These are phyloP conservation scores for Ophraella communa DNA, from an alignment of 2,888 invertebrate species.

Conservation along the genomic window DNA sequence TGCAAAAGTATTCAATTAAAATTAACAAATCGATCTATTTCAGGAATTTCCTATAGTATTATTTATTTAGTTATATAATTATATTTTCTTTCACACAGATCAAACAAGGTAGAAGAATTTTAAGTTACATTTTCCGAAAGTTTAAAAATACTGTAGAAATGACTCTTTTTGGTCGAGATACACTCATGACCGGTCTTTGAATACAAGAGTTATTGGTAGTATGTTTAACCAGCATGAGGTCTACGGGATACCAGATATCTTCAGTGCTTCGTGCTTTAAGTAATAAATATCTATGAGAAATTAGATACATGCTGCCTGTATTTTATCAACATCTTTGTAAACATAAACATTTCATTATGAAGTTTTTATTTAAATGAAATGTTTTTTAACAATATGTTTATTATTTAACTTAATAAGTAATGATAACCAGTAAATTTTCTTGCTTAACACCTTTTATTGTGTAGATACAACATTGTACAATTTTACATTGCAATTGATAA, in stretches of 20 bases:
- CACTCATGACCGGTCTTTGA: not conserved
- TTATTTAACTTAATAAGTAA: too few relatives aligned
- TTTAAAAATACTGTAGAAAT: not conserved
- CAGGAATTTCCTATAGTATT: too few relatives aligned
- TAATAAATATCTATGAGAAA: constrained; percentile 6
- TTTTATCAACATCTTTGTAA: constrained; percentile 6
- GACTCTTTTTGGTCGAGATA: not conserved
- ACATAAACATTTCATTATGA: not conserved
- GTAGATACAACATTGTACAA: too few relatives aligned
- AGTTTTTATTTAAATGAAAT: not conserved
- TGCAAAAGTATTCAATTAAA: too few relatives aligned
- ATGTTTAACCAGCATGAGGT: not conserved
- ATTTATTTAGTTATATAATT: too few relatives aligned
- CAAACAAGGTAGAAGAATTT: not conserved
- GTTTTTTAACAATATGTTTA: too few relatives aligned
- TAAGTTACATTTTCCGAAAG: not conserved
- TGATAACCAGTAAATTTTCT: too few relatives aligned
- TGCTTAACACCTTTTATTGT: too few relatives aligned
- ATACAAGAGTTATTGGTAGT: not conserved
- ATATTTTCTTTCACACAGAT: not conserved
- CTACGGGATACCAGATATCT: not conserved
- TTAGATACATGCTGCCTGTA: constrained; percentile 6
- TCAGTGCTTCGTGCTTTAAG: not conserved
- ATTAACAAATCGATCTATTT: too few relatives aligned
- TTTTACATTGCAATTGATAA: too few relatives aligned